Conservation (phyloP, 2,113 vertebrate genomes). For the Neodon shergylaensis region DNA sequence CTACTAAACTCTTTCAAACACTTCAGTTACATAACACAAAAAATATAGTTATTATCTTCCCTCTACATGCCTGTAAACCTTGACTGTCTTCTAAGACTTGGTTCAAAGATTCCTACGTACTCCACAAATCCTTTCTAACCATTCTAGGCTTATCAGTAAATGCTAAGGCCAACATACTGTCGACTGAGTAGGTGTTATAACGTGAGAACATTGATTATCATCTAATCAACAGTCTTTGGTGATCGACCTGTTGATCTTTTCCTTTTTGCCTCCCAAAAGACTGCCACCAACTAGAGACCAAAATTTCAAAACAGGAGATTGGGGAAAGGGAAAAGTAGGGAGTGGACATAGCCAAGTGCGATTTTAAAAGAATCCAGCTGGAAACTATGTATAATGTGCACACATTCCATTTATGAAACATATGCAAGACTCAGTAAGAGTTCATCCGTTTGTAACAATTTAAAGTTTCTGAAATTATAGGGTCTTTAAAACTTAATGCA, state of each 20-base stretch:
- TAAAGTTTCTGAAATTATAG: slow-evolving; percentile 35
- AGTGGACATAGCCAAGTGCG: background rate
- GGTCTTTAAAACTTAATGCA: slow-evolving; percentile 38
- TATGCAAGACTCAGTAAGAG: background rate
- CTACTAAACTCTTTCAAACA: background rate
- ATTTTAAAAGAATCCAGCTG: background rate
- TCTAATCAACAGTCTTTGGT: background rate
- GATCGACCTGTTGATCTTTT: background rate
- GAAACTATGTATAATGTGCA: background rate
- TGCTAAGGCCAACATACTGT: background rate
- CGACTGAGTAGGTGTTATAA: background rate
- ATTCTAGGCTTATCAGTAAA: background rate
- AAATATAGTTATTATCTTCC: background rate
- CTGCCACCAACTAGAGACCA: background rate
- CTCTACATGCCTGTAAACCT: background rate
- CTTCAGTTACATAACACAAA: background rate
- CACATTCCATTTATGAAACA: background rate
- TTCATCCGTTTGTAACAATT: background rate
- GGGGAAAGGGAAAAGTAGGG: background rate
- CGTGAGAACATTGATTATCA: background rate
- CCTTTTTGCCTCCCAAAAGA: background rate
- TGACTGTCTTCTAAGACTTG: background rate
- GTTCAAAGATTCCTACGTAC: background rate
- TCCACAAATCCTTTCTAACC: background rate
- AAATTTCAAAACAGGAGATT: background rate